Evolutionary conservation across 2,113 vertebrate species (phyloP), one percentile per base, ranked within the genome.

Genomic region (Podarcis raffonei): DNA sequence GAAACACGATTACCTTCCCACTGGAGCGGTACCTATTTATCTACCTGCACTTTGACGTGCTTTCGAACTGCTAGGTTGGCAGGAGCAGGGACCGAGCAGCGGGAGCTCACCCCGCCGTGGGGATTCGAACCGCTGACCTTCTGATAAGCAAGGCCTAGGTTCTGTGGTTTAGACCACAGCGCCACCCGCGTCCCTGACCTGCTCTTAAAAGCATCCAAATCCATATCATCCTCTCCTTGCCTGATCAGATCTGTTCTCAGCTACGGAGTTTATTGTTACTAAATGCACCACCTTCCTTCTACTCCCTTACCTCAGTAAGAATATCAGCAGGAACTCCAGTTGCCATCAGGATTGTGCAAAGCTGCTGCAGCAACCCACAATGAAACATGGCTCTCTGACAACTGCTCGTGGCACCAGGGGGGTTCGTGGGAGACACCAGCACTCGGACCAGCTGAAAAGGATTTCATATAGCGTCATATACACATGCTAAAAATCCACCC

Each of bases 311-410:
- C 96, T 99, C 99, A 0, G 99, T 99, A 89, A 99, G 98, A 91
- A 99, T 99, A 78, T 99, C 99, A 8, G 99, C 99, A 87, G 98
- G 99, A 83, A 99, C 98, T 0, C 99, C 99, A 0, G 99, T 99
- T 5, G 99, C 99, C 99, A 99, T 99, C 39, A 99, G 97, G 95
- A 99, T 99, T 11, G 98, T 99, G 87, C 99, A 99, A 83, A 99
- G 97, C 96, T 99, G 99, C 92, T 99, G 98, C 57, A 99, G 88
- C 32, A 99, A 95, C 42, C 98, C 98, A 35, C 99, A 99, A 94
- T 98, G 98, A 92, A 97, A 99, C 98, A 99, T 99, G 2, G 98
- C 97, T 94, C 98, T 99, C 96, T 99, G 99, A 89, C 99, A 99
- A 93, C 98, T 99, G 93, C 98, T 97, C 9, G 98, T 98, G 2